These are phyloP conservation scores for Nudaria mundana DNA, from an alignment of 2,888 invertebrate genomes.

Conservation along the genomic window DNA sequence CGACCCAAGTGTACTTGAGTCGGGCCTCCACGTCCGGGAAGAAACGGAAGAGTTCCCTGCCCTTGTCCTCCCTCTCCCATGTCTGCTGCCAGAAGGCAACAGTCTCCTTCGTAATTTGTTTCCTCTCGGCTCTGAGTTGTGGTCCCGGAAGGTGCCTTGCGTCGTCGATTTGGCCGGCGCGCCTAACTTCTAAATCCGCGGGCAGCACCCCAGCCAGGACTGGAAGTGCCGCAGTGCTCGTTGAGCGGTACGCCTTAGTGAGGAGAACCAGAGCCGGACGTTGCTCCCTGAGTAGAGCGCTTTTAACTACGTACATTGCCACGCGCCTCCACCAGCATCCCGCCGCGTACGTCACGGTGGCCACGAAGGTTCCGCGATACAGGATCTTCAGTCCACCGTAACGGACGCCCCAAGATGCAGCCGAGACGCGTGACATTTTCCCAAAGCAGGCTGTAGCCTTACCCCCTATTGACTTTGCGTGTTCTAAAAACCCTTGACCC, in stretches of 20 bases:
- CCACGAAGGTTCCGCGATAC: not conserved
- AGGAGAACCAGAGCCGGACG: not conserved
- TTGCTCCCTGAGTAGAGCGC: not conserved
- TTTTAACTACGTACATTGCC: constrained; percentile 8
- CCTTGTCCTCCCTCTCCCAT: not conserved
- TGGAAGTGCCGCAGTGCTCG: not conserved
- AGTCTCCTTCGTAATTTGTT: not conserved
- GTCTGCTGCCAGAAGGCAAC: not conserved
- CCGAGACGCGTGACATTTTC: not conserved
- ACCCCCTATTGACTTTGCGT: constrained; percentile 19
- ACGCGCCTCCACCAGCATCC: not conserved
- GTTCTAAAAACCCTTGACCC: constrained; percentile 3
- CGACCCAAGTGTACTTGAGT: not conserved
- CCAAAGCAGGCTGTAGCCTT: constrained; percentile 11
- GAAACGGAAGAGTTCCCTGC: not conserved
- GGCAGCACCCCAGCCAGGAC: not conserved
- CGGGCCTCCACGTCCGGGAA: not conserved
- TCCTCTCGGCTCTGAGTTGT: not conserved
- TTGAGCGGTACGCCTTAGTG: not conserved
- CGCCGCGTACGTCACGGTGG: not conserved
- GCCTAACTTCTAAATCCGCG: not conserved
- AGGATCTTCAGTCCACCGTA: constrained; percentile 13
- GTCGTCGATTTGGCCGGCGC: not conserved
- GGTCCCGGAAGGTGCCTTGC: not conserved
- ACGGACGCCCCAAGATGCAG: constrained; percentile 24